Percentiles rank a stretch among this genome's conserved stretches.
Conservation (phyloP, 2,888 invertebrate species). For the Agriopis marginaria region DNA sequence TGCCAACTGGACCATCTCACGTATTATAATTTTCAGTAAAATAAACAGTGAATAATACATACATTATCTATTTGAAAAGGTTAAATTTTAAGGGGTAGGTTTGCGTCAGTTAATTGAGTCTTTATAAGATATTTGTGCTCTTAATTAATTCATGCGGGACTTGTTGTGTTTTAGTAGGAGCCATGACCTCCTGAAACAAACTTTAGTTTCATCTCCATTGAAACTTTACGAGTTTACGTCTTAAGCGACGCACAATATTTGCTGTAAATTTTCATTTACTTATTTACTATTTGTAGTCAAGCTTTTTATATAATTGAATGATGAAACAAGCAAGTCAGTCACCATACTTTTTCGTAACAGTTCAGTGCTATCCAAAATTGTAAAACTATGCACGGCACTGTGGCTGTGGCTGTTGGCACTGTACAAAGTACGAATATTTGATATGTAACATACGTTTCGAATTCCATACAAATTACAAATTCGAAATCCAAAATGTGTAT, state of each 20-base stretch:
- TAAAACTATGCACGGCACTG: too few relatives aligned
- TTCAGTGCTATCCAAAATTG: too few relatives aligned
- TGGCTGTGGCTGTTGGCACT: too few relatives aligned
- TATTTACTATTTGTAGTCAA: background rate
- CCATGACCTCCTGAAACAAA: slow-evolving; percentile 6
- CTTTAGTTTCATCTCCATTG: slow-evolving; percentile 7
- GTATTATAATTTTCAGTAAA: background rate
- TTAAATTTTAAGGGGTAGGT: background rate
- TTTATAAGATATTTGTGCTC: background rate
- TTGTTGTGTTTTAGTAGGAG: slow-evolving; percentile 1
- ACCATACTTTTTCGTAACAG: too few relatives aligned
- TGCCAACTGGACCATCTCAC: too few relatives aligned
- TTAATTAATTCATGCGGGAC: slow-evolving; percentile 5
- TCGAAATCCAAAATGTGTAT: too few relatives aligned
- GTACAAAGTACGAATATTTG: too few relatives aligned
- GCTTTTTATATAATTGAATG: background rate
- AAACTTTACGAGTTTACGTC: slow-evolving; percentile 6
- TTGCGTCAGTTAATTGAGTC: background rate
- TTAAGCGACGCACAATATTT: background rate
- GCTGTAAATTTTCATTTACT: background rate
- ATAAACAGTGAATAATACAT: background rate
- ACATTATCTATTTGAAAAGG: background rate
- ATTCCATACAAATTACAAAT: too few relatives aligned
- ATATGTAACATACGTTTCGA: too few relatives aligned
- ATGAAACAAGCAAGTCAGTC: too few relatives aligned